Conservation (phyloP, 2,888 invertebrate genomes). For the Andricus curvator region DNA sequence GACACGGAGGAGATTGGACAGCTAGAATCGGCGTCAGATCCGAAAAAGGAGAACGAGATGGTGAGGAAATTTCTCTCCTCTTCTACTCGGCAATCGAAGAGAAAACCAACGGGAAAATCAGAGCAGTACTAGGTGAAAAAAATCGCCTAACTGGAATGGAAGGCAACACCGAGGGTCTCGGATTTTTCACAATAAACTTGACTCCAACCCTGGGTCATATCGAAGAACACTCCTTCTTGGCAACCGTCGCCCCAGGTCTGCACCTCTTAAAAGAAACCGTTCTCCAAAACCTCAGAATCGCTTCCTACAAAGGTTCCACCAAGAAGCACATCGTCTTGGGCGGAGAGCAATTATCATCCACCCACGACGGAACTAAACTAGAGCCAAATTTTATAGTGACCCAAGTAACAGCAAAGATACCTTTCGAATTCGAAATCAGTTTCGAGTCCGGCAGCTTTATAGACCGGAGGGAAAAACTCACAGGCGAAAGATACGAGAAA, state of each 20-base stretch:
- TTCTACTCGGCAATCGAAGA: slow-evolving; percentile 93
- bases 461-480: slow-evolving; percentile 80
- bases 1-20: slow-evolving; percentile 96
- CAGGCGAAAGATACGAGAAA: slow-evolving; percentile 84
- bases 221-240: slow-evolving; percentile 86
- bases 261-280: slow-evolving; percentile 88
- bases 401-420: slow-evolving; percentile 88
- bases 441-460: slow-evolving; percentile 88
- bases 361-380: slow-evolving; percentile 74
- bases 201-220: slow-evolving; percentile 80
- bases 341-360: slow-evolving; percentile 81
- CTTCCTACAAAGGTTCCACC: slow-evolving; percentile 79
- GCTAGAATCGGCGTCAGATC: slow-evolving; percentile 85
- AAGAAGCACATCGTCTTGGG: slow-evolving; percentile 82
- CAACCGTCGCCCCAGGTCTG: slow-evolving; percentile 85
- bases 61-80: slow-evolving; percentile 83
- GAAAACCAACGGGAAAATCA: slow-evolving; percentile 81
- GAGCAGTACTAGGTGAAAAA: slow-evolving; percentile 79
- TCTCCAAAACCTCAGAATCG: slow-evolving; percentile 84
- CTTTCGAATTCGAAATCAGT: slow-evolving; percentile 90
- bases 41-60: slow-evolving; percentile 69
- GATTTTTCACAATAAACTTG: slow-evolving; percentile 85
- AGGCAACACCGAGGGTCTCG: slow-evolving; percentile 89
- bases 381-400: slow-evolving; percentile 88
- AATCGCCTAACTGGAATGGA: slow-evolving; percentile 81